These are phyloP conservation scores for Telmatherina bonti DNA, from an alignment of 2,797 vertebrate genomes.

Conservation along the genomic window DNA sequence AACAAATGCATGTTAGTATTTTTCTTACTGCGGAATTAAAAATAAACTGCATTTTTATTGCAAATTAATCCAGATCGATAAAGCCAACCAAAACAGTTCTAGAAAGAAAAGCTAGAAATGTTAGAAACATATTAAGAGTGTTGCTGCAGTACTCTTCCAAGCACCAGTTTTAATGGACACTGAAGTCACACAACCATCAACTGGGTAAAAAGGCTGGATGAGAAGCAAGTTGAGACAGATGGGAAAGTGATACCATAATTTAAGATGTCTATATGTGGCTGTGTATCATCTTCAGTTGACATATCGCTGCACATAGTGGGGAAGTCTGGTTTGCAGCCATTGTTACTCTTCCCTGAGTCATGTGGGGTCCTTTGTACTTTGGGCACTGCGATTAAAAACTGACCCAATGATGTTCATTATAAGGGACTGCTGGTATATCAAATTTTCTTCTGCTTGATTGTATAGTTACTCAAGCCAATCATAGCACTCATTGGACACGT, in stretches of 20 bases:
- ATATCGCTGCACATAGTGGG: conserved; percentile 14
- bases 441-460: conserved; percentile 4
- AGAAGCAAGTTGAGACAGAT: conserved; percentile 20
- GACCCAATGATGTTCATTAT: conserved; percentile 23
- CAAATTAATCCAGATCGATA: not conserved
- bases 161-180: conserved; percentile 46
- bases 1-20: not conserved
- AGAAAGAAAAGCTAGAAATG: not conserved
- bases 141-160: conserved; percentile 33
- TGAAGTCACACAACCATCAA: conserved; percentile 29
- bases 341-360: conserved; percentile 23
- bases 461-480: conserved; percentile 19
- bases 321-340: conserved; percentile 24
- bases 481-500: conserved; percentile 30
- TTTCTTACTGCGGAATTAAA: not conserved
- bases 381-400: conserved; percentile 17
- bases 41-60: conserved; percentile 1
- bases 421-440: conserved; percentile 15
- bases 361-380: conserved; percentile 27
- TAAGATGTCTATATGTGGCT: conserved; percentile 39
- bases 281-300: conserved; percentile 38
- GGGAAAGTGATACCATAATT: conserved; percentile 48
- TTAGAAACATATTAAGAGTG: conserved; percentile 9
- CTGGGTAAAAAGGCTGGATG: conserved; percentile 26
- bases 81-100: not conserved